Base-by-base conservation (phyloP, 1,140 invertebrate species). In the Meloidogyne floridensis region DNA sequence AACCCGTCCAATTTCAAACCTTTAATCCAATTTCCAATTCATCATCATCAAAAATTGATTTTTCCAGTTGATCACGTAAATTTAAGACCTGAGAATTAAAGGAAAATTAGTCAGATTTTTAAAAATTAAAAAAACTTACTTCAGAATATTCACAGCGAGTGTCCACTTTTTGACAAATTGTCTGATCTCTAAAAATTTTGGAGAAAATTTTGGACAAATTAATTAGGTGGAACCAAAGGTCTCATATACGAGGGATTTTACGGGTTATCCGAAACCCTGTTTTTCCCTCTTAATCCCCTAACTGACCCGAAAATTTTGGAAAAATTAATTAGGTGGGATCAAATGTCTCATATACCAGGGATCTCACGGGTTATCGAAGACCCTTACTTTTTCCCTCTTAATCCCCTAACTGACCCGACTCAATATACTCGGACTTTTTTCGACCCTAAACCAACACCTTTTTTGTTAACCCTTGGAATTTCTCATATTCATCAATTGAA, bases 161-260 rank as follows among this genome's bases (percentile, higher is more conserved):
- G 70, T 85, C 84, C 6, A 78, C 84, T 75, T 85, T 79, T 71
- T 85, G 85, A 69, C 75, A 83, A 13, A 86, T 84, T 9, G 84
- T 85, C 10, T 85, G 72, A 65, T 85, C 84, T 8, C 84, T 87
- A 18, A 82, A 82, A 71, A 32, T 11, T 70, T 15, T 4, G 2
- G 32, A 20, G 42, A 71, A 56, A 69, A 32, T 8, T 32, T n/a
- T 77, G 15, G 20, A 20, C n/a, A 7, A 69, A n/a, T 13, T 79
- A 18, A 72, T 20, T 7, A 47, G 43, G 6, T 54, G 53, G 53
- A 2, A 54, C 8, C 53, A 54, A 54, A 54, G 2, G 53, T 54
- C 53, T 54, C 10, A 54, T 10, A 9, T 10, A 54, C 2, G 9
- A 54, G 7, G 32, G 32, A 32, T 32, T 20, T 20, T 32, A 32